Base-by-base conservation (phyloP, 2,797 vertebrate genomes). In the Pangasius mekongensis region DNA sequence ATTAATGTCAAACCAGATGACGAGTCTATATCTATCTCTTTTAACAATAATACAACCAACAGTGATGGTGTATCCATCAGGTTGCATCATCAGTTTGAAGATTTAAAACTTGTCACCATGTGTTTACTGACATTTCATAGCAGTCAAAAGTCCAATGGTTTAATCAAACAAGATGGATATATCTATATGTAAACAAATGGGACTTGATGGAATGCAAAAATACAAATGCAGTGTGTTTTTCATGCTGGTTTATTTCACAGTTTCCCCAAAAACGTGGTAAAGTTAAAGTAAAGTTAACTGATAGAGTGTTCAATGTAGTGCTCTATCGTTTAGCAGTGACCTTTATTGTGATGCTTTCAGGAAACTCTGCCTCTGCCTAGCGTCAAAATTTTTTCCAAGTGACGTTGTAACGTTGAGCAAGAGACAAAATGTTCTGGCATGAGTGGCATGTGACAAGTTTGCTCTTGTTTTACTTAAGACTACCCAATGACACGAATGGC, bases 1-100 rank as follows among this genome's bases (percentile, higher is more conserved):
- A 78, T 58, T 90, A 66, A 89, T 47, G 52, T 49, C 5, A 67
- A 27, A 67, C 27, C 5, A 16, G 36, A 85, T 62, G 30, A 22
- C 83, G 5, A 52, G 67, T 33, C 64, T 56, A 4, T n/a, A 71
- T 39, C 56, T 2, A 36, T 86, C 66, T 87, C 76, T 60, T 39
- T 80, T 83, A 73, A 76, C 6, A 9, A 20, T 64, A 87, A 78
- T 69, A 39, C 27, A 13, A 4, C 30, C 78, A 14, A 16, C 20
- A 43, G 56, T 8, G 56, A 60, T 58, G 54, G 84, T 5, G 1
- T 16, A 22, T 52, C 3, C 5, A 10, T 84, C 39, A 84, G 18
- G n/a, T 67, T 84, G 47, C 56, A 16, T 39, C 36, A 82, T 82
- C 56, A 39, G 30, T 27, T 43, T 62, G 78, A 58, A 80, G 4